Conservation (phyloP, 2,113 vertebrate species). For the Cryptoleucopteryx plumbea region DNA sequence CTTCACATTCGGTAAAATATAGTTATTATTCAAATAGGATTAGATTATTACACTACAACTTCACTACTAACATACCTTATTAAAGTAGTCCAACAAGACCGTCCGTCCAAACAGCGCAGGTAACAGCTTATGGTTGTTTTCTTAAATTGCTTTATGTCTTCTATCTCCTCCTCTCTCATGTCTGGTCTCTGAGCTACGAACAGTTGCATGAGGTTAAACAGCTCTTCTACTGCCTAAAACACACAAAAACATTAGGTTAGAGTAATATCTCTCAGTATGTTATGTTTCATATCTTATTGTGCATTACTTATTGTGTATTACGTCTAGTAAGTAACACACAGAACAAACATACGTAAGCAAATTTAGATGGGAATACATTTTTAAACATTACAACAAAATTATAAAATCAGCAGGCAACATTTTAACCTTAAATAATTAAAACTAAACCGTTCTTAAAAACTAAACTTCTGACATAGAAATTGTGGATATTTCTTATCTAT, state of each 20-base stretch:
- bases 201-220: conserved; percentile 98
- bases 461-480: not conserved
- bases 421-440: not conserved
- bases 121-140: conserved; percentile 99
- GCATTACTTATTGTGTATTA: not conserved
- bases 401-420: not conserved
- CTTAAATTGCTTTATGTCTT: conserved; percentile 98
- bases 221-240: conserved; percentile 92
- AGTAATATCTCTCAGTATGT: not conserved
- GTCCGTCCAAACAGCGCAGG: conserved; percentile 96
- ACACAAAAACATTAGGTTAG: not conserved
- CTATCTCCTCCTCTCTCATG: conserved; percentile 94
- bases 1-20: not conserved
- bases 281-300: not conserved
- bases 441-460: not conserved
- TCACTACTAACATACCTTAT: conserved; percentile 81
- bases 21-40: not conserved
- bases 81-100: conserved; percentile 98
- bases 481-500: not conserved
- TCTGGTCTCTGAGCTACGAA: conserved; percentile 96
- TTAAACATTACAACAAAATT: not conserved
- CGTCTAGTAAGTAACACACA: not conserved
- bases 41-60: not conserved
- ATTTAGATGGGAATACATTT: not conserved
- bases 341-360: not conserved